These are phyloP conservation scores for Ornithoptera priamus DNA, from an alignment of 2,888 invertebrate species.

Conservation along the genomic window DNA sequence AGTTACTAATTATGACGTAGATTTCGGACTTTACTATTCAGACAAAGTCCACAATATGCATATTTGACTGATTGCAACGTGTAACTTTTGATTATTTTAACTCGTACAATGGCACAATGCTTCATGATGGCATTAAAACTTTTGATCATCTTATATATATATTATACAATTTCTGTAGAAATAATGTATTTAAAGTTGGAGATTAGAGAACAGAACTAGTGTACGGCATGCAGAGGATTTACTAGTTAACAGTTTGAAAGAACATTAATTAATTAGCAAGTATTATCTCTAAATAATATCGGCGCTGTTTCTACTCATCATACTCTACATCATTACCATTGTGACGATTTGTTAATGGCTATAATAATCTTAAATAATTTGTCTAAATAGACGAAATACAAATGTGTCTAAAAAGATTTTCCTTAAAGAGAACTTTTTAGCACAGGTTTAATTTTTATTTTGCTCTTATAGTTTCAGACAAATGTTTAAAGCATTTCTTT, in stretches of 20 bases:
- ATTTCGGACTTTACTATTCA: conserved; percentile 2
- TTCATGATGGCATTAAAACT: background rate
- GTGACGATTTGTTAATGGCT: background rate
- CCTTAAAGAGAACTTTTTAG: background rate
- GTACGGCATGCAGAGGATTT: background rate
- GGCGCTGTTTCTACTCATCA: background rate
- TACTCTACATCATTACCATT: background rate
- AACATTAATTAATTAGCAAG: background rate
- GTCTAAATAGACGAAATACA: background rate
- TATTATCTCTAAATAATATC: background rate
- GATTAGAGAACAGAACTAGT: background rate
- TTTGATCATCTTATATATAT: conserved; percentile 2
- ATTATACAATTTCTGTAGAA: conserved; percentile 1
- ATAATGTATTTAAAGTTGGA: conserved; percentile 1
- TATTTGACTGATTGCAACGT: conserved; percentile 9
- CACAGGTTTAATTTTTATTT: no score
- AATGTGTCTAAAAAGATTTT: background rate
- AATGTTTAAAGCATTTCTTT: no score
- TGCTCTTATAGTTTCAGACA: no score
- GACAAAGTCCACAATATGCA: conserved; percentile 6
- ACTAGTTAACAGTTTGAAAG: background rate
- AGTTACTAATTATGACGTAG: conserved; percentile 8
- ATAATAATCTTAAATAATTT: background rate
- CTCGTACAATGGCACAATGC: background rate
- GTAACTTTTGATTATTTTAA: conserved; percentile 1